Conservation (phyloP, 92 coral and sea anemone species). For the Ricordea florida region DNA sequence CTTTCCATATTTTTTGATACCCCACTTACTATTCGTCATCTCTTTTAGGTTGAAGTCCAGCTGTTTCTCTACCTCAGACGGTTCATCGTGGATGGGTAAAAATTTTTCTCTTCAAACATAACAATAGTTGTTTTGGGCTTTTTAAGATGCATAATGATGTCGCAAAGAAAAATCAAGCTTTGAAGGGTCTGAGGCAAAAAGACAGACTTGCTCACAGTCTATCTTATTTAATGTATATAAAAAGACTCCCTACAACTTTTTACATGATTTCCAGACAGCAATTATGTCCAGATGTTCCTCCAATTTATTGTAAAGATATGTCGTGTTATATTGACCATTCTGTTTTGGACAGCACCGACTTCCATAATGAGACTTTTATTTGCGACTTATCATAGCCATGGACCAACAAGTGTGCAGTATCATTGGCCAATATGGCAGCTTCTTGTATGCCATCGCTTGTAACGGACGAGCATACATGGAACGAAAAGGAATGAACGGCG, state of each 20-base stretch:
- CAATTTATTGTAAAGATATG: not conserved
- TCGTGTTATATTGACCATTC: too few relatives aligned
- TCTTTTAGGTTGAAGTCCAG: slow-evolving; percentile 32
- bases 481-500: slow-evolving; percentile 24
- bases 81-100: slow-evolving; percentile 55
- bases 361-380: too few relatives aligned
- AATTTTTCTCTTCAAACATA: not conserved
- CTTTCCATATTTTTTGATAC: not conserved
- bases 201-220: too few relatives aligned
- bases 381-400: slow-evolving; percentile 30
- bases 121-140: too few relatives aligned
- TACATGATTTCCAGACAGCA: not conserved
- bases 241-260: too few relatives aligned
- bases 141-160: too few relatives aligned
- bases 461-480: slow-evolving; percentile 79
- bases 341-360: too few relatives aligned
- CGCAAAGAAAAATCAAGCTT: too few relatives aligned
- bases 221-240: too few relatives aligned
- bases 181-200: too few relatives aligned
- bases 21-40: not conserved
- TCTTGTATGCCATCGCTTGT: slow-evolving; percentile 66
- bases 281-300: not conserved
- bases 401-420: slow-evolving; percentile 59
- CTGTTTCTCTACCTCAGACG: slow-evolving; percentile 59
- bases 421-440: slow-evolving; percentile 40